phyloP scores from a whole-genome alignment of 2,113 vertebrate genomes.

The Pelecanus crispus region DNA sequence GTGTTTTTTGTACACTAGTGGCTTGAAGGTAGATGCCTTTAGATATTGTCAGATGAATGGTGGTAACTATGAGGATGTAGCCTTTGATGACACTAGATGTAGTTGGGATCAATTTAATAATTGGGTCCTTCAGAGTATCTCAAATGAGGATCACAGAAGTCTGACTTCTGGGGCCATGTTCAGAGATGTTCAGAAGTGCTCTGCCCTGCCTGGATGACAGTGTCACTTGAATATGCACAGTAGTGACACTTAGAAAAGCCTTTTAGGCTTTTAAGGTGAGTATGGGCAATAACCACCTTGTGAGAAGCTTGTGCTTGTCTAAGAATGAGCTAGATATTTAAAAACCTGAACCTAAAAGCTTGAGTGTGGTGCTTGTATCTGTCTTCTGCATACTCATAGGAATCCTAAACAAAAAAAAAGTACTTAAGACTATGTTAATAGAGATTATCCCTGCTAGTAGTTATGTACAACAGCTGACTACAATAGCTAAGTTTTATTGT shows the following conservation, averaged over 20 bases:
- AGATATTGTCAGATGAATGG: not conserved
- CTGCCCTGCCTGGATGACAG: not conserved
- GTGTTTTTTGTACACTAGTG: not conserved
- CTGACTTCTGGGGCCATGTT: not conserved
- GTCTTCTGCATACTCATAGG: not conserved
- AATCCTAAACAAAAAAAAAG: not conserved
- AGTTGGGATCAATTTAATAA: not conserved
- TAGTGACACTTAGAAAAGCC: not conserved
- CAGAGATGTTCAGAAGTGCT: not conserved
- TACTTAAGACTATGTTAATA: not conserved
- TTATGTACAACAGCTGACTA: not conserved
- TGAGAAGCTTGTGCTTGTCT: not conserved
- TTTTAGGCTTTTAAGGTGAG: not conserved
- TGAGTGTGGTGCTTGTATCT: not conserved
- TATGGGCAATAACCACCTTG: not conserved
- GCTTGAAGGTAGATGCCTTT: not conserved
- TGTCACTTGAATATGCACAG: not conserved
- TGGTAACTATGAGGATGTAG: not conserved
- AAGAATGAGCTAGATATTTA: not conserved
- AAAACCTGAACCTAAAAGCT: not conserved
- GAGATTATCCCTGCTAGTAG: not conserved
- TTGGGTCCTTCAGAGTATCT: not conserved
- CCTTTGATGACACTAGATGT: not conserved
- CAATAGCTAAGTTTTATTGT: not conserved
- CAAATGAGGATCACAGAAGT: not conserved